Evolutionary conservation across 2,888 invertebrate genomes (phyloP).

Genomic region (Hirudinaria manillensis): DNA sequence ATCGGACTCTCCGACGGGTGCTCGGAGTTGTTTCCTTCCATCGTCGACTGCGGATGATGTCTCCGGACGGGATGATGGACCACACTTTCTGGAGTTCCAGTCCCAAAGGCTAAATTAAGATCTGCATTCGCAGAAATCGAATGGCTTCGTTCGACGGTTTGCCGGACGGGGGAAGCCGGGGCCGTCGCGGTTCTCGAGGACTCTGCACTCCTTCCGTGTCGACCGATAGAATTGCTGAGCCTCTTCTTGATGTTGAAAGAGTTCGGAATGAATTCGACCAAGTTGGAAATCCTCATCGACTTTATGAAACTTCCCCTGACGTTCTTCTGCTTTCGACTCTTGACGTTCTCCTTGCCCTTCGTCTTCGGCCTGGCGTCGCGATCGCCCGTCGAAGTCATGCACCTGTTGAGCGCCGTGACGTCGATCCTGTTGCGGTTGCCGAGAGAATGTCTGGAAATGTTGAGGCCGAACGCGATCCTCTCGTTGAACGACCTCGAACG

Average conservation of each 20-base stretch:
- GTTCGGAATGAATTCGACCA: slow-evolving; percentile 7
- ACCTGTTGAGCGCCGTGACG: background rate
- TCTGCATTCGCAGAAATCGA: background rate
- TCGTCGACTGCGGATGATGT: background rate
- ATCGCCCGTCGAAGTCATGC: background rate
- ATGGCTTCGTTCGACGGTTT: background rate
- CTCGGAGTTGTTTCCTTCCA: background rate
- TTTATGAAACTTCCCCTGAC: slow-evolving; percentile 8
- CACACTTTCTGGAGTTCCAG: too few species aligned
- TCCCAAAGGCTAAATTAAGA: background rate
- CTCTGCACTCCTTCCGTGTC: background rate
- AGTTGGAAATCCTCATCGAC: background rate
- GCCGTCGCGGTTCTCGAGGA: background rate
- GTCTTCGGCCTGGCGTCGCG: background rate
- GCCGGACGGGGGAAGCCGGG: background rate
- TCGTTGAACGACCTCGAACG: slow-evolving; percentile 29
- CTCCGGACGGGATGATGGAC: background rate
- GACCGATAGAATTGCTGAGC: background rate
- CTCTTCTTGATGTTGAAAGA: slow-evolving; percentile 1
- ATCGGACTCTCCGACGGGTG: background rate
- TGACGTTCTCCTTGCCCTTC: background rate
- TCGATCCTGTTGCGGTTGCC: slow-evolving; percentile 11
- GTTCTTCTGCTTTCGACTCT: background rate
- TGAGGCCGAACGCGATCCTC: slow-evolving; percentile 8
- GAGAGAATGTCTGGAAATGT: slow-evolving; percentile 4